A percentile compares a stretch with the other conserved stretches of the same genome.
Conservation (phyloP, 30 jellyfish, hydroid and myxozoan species). For the Catostylus mosaicus region DNA sequence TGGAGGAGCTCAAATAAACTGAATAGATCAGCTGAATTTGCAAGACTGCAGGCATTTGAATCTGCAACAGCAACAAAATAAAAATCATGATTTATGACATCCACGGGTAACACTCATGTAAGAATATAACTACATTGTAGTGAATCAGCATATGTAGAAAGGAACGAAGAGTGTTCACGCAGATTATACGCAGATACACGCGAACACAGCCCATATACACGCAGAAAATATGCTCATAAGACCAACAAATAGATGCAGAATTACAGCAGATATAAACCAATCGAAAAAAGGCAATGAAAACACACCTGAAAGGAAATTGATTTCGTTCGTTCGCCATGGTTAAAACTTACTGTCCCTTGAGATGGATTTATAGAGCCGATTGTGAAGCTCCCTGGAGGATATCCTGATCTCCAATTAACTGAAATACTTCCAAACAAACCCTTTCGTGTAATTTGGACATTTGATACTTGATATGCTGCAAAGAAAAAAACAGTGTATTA, state of each 20-base stretch:
- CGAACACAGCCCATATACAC: too few relatives aligned
- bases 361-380: constrained; percentile 77
- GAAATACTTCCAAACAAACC: constrained; percentile 74
- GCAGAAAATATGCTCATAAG: constrained; percentile 8
- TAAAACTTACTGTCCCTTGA: constrained; percentile 50
- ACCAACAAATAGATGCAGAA: not conserved
- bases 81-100: too few relatives aligned
- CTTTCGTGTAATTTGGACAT: constrained; percentile 46
- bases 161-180: too few relatives aligned
- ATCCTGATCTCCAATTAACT: constrained; percentile 79
- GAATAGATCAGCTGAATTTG: constrained; percentile 54
- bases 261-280: not conserved
- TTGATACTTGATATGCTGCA: constrained; percentile 39
- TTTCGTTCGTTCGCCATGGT: constrained; percentile 61
- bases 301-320: constrained; percentile 55
- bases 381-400: constrained; percentile 54
- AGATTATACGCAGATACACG: too few relatives aligned
- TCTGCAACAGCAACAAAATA: constrained; percentile 12
- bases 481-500: not conserved
- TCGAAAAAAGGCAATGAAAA: not conserved
- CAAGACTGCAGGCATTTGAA: constrained; percentile 7
- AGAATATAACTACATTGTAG: too few relatives aligned
- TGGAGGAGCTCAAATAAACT: constrained; percentile 42
- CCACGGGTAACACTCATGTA: too few relatives aligned
- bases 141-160: too few relatives aligned